Conservation (phyloP, 2,888 invertebrate species). For the Quadriops clusia region DNA sequence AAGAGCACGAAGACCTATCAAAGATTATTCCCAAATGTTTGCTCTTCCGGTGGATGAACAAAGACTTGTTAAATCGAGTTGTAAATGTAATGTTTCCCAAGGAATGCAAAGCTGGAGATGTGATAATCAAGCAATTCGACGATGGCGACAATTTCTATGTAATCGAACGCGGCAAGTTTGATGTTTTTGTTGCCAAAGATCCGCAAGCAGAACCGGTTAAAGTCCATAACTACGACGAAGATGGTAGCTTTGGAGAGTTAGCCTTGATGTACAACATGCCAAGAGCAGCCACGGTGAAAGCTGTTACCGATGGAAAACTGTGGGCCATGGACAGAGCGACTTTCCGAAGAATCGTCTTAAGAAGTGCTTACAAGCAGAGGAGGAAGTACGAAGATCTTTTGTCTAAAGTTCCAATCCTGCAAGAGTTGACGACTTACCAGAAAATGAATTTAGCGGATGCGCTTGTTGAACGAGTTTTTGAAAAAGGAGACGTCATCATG, state of each 20-base stretch:
- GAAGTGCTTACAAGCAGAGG: conserved; percentile 87
- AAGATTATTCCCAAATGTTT: no score
- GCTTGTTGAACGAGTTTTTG: conserved; percentile 56
- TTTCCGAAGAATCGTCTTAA: conserved; percentile 84
- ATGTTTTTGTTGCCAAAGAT: conserved; percentile 62
- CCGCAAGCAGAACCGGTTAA: no score
- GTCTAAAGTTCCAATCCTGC: conserved; percentile 83
- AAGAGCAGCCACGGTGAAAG: no score
- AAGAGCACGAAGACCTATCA: no score
- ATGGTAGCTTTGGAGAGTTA: no score
- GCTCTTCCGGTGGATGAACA: no score
- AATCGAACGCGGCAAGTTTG: conserved; percentile 72
- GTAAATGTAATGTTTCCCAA: no score
- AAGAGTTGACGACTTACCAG: conserved; percentile 81
- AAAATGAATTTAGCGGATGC: conserved; percentile 91
- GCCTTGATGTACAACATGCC: no score
- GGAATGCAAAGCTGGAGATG: no score
- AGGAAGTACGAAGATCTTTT: conserved; percentile 86
- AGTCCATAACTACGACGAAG: no score
- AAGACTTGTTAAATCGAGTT: no score
- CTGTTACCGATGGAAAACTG: no score
- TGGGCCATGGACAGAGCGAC: conserved; percentile 92
- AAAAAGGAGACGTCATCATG: conserved; percentile 70
- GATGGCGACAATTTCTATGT: conserved; percentile 95
- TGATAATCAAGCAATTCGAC: conserved; percentile 82